Base-by-base conservation (phyloP, 2,113 vertebrate genomes). In the Edolisoma coerulescens region DNA sequence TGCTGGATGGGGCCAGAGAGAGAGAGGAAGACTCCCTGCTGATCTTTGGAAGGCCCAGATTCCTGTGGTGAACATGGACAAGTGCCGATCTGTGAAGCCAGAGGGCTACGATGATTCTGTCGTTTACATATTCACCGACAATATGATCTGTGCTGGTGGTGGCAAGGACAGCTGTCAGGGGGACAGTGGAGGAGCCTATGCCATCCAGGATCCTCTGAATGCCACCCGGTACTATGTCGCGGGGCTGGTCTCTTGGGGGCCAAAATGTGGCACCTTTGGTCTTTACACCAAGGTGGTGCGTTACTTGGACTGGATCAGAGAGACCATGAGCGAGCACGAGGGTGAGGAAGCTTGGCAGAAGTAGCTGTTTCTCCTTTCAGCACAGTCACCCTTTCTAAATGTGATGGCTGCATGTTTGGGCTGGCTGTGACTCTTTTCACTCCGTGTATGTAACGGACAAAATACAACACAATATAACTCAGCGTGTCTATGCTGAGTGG, bases 91-190 rank as follows among this genome's bases (percentile, higher is more conserved):
- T 6, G 80, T 95, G 53, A 95, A 76, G 47, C 75, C 75, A 8
- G 68, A 94, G 6, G 6, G 32, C 12, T 32, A 2, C 3, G 41
- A 53, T 5, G 59, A 65, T 56, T 42, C 63, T 0, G 23, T 26
- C 2, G 19, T 19, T 22, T 96, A 95, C 14, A 16, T 11, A 7
- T 98, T 99, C 96, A 99, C 98, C 4, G 32, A 97, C 11, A 99
- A 99, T 80, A 99, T 99, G 99, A 98, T 99, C 94, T 99, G 99
- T 96, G 99, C 99, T 20, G 99, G 99, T 19, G 97, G 77, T 2
- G 94, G 52, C 60, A 96, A 93, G 37, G 99, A 99, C 93, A 99
- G 99, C 89, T 99, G 99, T 69, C 5, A 77, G 0, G 98, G 98
- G 33, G 99, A 99, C 35, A 99, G 99, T 5, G 99, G 99, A 0